Percentiles rank a stretch among this genome's conserved stretches.
Conservation (phyloP, 2,113 vertebrate genomes). For the Platichthys flesus region DNA sequence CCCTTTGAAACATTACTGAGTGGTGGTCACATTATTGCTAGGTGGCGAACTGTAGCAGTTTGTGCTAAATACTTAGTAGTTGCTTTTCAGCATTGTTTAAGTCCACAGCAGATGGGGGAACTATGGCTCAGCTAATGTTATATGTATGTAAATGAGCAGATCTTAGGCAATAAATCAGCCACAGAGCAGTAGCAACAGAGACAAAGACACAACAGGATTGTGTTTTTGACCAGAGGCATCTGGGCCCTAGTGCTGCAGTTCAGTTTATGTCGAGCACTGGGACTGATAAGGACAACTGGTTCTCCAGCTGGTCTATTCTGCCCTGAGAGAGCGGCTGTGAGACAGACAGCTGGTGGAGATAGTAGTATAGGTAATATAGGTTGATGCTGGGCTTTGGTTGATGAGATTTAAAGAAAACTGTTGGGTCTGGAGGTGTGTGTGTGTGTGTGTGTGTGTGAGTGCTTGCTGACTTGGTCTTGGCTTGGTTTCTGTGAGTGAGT, state of each 20-base stretch:
- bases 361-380: slow-evolving; percentile 38
- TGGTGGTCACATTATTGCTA: neutral
- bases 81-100: slow-evolving; percentile 1
- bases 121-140: slow-evolving; percentile 9
- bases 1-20: neutral
- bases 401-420: slow-evolving; percentile 49
- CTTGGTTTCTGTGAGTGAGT: slow-evolving; percentile 39
- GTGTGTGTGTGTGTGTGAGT: slow-evolving; percentile 32
- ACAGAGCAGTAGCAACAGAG: neutral
- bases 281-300: slow-evolving; percentile 41
- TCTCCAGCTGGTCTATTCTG: slow-evolving; percentile 37
- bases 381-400: slow-evolving; percentile 27
- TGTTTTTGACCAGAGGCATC: slow-evolving; percentile 1
- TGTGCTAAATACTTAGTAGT: slow-evolving; percentile 5
- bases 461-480: slow-evolving; percentile 17
- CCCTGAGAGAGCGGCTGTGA: slow-evolving; percentile 21
- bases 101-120: slow-evolving; percentile 21
- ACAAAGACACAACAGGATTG: slow-evolving; percentile 9
- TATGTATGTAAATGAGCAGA: slow-evolving; percentile 16
- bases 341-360: slow-evolving; percentile 56
- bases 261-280: slow-evolving; percentile 7
- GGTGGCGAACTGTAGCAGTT: neutral
- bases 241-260: slow-evolving; percentile 1
- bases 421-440: slow-evolving; percentile 38
- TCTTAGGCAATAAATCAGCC: slow-evolving; percentile 5